These are phyloP conservation scores for Zapus hudsonius DNA, from an alignment of 2,113 vertebrate genomes.

Conservation along the genomic window DNA sequence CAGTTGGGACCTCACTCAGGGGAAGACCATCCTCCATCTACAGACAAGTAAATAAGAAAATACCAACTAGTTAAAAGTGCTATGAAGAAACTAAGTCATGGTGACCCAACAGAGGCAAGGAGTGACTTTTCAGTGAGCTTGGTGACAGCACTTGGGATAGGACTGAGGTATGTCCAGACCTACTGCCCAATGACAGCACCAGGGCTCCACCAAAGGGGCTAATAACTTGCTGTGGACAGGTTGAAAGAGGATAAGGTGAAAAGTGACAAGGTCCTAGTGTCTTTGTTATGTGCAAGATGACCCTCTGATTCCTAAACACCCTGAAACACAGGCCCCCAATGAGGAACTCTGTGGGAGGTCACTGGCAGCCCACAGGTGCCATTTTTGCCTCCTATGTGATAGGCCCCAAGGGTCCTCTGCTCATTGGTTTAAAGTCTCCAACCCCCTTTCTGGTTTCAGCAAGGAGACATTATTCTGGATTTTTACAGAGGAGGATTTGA, in stretches of 20 bases:
- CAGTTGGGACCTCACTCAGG: neutral
- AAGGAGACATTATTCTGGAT: neutral
- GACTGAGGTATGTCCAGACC: no score
- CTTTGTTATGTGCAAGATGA: neutral
- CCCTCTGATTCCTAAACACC: neutral
- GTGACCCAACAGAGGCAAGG: rapidly evolving
- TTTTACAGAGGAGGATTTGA: neutral
- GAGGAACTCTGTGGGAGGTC: neutral
- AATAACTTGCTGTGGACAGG: neutral
- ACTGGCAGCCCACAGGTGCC: neutral
- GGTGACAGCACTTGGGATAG: rapidly evolving
- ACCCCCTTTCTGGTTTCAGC: neutral
- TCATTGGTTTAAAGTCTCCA: neutral
- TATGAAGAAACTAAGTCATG: neutral
- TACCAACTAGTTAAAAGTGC: neutral
- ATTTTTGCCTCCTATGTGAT: neutral
- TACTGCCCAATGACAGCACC: neutral
- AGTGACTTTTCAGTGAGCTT: neutral
- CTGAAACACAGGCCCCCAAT: rapidly evolving
- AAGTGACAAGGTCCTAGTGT: neutral
- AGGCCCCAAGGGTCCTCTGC: neutral
- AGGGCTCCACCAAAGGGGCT: neutral
- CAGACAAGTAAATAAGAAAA: neutral
- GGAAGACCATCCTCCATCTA: neutral
- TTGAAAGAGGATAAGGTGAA: no score